Percentiles rank a stretch among this genome's conserved stretches.
phyloP scores from a whole-genome alignment of 2,113 vertebrate genomes.

The Pachycephala philippinensis region DNA sequence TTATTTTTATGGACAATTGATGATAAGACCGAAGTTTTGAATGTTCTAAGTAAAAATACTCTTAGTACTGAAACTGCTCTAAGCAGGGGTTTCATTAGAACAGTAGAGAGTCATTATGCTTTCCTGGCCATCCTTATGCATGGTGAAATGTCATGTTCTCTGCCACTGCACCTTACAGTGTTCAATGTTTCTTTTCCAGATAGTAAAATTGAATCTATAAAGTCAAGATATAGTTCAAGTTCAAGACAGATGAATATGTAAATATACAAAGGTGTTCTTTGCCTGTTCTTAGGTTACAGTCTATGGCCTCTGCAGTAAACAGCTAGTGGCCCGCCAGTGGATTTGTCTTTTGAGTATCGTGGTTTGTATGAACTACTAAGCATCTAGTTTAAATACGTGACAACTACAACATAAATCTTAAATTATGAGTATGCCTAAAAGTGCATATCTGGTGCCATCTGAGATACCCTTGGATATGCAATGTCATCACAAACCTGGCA shows the following conservation, averaged over 20 bases:
- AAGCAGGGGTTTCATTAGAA: background rate
- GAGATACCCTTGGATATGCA: background rate
- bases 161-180: background rate
- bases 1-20: background rate
- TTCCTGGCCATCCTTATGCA: background rate
- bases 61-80: background rate
- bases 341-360: background rate
- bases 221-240: background rate
- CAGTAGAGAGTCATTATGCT: background rate
- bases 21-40: background rate
- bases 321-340: background rate
- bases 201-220: background rate
- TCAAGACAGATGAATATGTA: background rate
- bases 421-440: background rate
- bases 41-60: background rate
- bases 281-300: background rate
- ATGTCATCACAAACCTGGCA: background rate
- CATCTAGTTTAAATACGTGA: background rate
- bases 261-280: background rate
- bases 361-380: background rate
- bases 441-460: background rate
- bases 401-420: background rate
- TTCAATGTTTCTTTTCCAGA: background rate
- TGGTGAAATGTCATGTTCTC: background rate
- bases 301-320: background rate